Base-by-base conservation (phyloP, 2,888 invertebrate species). In the Eristalis pertinax region DNA sequence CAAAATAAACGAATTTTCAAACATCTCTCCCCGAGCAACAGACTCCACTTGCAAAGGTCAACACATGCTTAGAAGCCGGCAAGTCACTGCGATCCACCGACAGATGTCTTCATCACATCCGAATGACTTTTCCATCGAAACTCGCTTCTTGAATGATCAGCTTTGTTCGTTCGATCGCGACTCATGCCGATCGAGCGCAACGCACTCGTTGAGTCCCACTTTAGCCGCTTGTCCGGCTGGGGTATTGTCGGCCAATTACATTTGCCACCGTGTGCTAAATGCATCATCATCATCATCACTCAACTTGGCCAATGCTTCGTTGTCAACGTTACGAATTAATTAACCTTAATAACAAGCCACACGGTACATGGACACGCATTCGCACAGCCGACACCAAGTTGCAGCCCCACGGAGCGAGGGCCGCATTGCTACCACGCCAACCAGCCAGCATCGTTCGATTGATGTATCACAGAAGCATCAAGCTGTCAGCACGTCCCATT, bases 391-490 rank as follows among this genome's bases (percentile, higher is more conserved):
- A 38, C 38, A 38, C 38, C 38, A 38, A 60, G 24, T 24, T 24
- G 58, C 13, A 13, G 19, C 11, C 58, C 1, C 8, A 60, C 38
- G 19, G 10, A 26, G 15, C n/a, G 58, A 70, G 76, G 41, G 70
- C 74, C 78, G 29, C 75, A 74, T 26, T 67, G 64, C 74, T 85
- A 77, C 64, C 50, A 19, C 19, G 50, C 50, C 38, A 38, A 13
- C 38, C 38, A 38, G 38, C 38, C 65, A 86, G 70, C 86, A 86
- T 78, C 82, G 74, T 82, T 86, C 86, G 83, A 83, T 65, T 72
- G 78, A 86, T 75, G 86, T 86, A 86, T 86, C 86, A 83, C 86
- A 83, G 86, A 63, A 86, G 86, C 82, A 86, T 75, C 78, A 69
- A 70, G 62, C 70, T 78, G 82, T 86, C 86, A 86, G 74, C 82